A percentile compares a stretch with the other conserved stretches of the same genome.
phyloP scores from a whole-genome alignment of 2,888 invertebrate species.

The Ellobium chinense region DNA sequence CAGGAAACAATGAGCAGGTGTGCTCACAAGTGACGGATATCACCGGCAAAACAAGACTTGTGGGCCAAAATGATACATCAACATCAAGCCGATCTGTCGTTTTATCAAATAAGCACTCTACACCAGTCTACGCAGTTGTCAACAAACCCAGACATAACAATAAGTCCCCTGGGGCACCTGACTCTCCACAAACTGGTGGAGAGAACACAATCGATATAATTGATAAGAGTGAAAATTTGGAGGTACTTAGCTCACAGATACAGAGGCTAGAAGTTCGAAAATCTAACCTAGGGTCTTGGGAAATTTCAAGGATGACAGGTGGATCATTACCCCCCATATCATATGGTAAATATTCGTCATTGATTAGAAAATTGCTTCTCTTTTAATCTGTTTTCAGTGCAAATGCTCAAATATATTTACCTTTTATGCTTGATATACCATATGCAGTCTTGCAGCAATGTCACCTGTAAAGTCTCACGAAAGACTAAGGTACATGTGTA shows the following conservation, averaged over 20 bases:
- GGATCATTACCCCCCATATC: not conserved
- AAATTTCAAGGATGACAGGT: conserved; percentile 37
- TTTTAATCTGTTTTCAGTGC: too few relatives aligned
- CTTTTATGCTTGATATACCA: too few relatives aligned
- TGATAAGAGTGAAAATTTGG: not conserved
- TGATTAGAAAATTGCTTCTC: too few relatives aligned
- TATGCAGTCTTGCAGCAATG: too few relatives aligned
- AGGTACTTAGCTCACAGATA: conserved; percentile 42
- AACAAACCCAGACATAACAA: not conserved
- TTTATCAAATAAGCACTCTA: not conserved
- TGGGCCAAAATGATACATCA: not conserved
- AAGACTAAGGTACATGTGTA: too few relatives aligned
- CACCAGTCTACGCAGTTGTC: conserved; percentile 32
- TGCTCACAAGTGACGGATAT: conserved; percentile 34
- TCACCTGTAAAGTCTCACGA: too few relatives aligned
- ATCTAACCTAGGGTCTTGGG: conserved; percentile 43
- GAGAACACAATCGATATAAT: not conserved
- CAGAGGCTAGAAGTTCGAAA: conserved; percentile 42
- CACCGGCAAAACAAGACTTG: not conserved
- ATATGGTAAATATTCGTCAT: too few relatives aligned
- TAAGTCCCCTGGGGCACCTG: not conserved
- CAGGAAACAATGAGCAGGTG: conserved; percentile 8
- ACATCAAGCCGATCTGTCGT: not conserved
- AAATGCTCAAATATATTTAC: too few relatives aligned
- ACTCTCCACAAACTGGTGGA: not conserved